Evolutionary conservation across 2,888 invertebrate genomes (phyloP), one percentile per base, ranked within the genome.

Genomic region (Argyra leucocephala): DNA sequence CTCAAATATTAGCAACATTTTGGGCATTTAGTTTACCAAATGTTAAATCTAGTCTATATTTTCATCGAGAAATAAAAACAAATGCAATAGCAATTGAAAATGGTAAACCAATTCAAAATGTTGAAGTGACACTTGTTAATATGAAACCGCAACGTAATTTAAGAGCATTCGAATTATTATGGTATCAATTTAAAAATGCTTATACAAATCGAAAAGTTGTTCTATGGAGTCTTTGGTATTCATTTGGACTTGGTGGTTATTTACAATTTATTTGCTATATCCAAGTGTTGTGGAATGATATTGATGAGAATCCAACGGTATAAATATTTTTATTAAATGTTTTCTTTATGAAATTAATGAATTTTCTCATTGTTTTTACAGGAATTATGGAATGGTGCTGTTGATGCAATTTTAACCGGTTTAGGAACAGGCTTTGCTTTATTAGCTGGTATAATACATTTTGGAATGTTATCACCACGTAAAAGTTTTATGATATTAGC

Each of bases 151-250:
- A 63, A 58, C 0, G 69, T 18, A 60, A 24, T 6, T 63, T 68
- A 23, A 62, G 67, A 0, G 71, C 78, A 0, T 70, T 74, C 67
- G 67, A 72, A 12, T 74, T 85, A 57, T 78, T 88, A 69, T 83
- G 84, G 82, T 73, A 76, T 61, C 86, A 88, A 72, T 85, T 87
- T 70, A 72, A 79, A 31, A 78, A 79, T 65, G 86, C 87, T 10
- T 88, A 85, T 71, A 81, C 83, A 0, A 84, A 86, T 74, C 70
- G 72, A 1, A 83, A 85, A 69, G 84, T 89, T 1, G 67, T 88
- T 0, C 87, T 87, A 74, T 91, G 90, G 90, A 89, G 89, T 1
- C 68, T 89, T 9, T 91, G 89, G 89, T 90, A 89, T 86, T 84
- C 88, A 0, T 78, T 88, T 24, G 86, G 87, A 0, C 85, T 88